Base-by-base conservation (phyloP, 2,113 vertebrate species). In the Maccullochella peelii region DNA sequence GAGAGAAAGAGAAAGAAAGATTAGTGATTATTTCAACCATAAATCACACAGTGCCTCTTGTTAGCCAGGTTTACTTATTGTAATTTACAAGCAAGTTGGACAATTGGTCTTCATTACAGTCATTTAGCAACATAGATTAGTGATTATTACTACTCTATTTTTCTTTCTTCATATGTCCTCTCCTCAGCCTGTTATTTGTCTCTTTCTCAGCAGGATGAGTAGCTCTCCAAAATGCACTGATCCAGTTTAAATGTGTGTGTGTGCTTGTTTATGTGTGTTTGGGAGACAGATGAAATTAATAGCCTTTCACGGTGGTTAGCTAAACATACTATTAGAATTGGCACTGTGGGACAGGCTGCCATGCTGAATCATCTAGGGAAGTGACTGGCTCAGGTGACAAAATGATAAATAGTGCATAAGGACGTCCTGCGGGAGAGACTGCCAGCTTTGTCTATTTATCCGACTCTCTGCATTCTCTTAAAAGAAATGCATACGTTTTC, bases 51-150 rank as follows among this genome's bases (percentile, higher is more conserved):
- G 18, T 47, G 58, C 21, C 20, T 86, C 62, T 74, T 78, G 80
- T 85, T 76, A 81, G 54, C n/a, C 62, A 68, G 69, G 58, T 85
- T 87, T 79, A 77, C 71, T 82, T 77, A 73, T 61, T 67, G n/a
- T 73, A 81, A 83, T 90, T 87, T 81, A 80, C 77, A 88, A 75
- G 47, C 73, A 5, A 80, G 52, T 63, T n/a, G n/a, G 62, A 65
- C 73, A 80, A 85, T 85, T 86, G 87, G 55, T 89, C 87, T 88
- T 90, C 79, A 89, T 91, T 91, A 84, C 25, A 73, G 65, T 82
- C 74, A 73, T 84, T 92, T 92, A 80, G 76, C 74, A 67, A 73
- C 76, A 90, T 55, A 81, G 76, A 76, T 30, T 57, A 65, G 69
- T 77, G 50, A 87, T 86, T 76, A 84, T 87, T 69, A 85, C 27